These are phyloP conservation scores for Samia ricini DNA, from an alignment of 1,140 invertebrate species.

Conservation along the genomic window DNA sequence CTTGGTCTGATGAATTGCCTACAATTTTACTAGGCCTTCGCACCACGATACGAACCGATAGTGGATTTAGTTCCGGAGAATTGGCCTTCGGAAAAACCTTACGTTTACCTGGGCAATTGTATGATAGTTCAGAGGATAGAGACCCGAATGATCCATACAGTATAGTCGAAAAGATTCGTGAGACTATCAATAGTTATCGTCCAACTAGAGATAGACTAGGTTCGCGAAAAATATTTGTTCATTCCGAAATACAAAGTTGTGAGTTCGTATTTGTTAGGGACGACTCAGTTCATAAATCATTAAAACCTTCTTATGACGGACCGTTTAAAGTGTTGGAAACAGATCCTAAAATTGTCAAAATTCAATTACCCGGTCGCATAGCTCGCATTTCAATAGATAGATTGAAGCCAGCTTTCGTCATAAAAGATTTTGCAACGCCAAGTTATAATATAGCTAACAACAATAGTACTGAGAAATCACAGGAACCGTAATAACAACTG, in stretches of 20 bases:
- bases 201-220: not conserved
- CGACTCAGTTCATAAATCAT: conserved; percentile 9
- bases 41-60: conserved; percentile 1
- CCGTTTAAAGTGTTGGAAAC: conserved; percentile 11
- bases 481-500: not conserved
- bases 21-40: conserved; percentile 6
- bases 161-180: not conserved
- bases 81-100: conserved; percentile 8
- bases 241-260: not conserved
- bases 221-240: conserved; percentile 3
- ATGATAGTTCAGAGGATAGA: not conserved
- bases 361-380: not conserved
- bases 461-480: not conserved
- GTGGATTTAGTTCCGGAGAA: not conserved
- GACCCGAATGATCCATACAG: not conserved
- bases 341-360: not conserved
- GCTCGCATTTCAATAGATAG: conserved; percentile 3
- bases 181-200: not conserved
- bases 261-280: conserved; percentile 5
- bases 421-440: not conserved
- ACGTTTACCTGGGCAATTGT: conserved; percentile 13
- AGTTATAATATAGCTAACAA: not conserved
- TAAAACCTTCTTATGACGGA: conserved; percentile 12
- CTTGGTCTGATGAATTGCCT: conserved; percentile 7
- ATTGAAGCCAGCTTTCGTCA: not conserved